Conservation (phyloP, 2,888 invertebrate genomes). For the Calameuta filiformis region DNA sequence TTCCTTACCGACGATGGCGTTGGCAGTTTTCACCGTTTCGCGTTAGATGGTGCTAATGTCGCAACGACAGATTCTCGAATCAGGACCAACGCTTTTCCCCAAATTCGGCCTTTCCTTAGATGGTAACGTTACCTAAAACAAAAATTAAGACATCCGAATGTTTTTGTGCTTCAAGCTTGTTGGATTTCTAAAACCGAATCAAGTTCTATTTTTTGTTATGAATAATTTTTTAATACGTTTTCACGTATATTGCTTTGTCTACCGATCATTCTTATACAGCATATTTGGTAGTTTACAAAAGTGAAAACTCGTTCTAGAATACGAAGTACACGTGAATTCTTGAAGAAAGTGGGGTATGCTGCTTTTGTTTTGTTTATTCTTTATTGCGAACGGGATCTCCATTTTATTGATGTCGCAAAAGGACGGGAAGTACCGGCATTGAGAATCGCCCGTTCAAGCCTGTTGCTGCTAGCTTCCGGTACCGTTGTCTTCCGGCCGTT, state of each 20-base stretch:
- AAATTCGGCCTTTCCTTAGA: background rate
- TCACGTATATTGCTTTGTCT: background rate
- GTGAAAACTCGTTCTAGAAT: too few species aligned
- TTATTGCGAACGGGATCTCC: background rate
- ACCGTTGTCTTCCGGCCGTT: background rate
- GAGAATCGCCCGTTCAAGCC: background rate
- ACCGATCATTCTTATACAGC: background rate
- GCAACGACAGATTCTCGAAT: constrained; percentile 14
- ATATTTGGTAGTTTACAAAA: background rate
- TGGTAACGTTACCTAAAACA: background rate
- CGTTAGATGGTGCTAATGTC: constrained; percentile 52
- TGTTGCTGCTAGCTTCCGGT: background rate
- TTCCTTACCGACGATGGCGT: constrained; percentile 31
- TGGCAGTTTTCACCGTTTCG: constrained; percentile 34
- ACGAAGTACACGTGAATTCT: background rate
- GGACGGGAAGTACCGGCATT: background rate
- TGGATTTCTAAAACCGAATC: background rate
- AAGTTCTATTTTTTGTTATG: background rate
- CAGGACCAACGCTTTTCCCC: background rate
- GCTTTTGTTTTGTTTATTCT: background rate
- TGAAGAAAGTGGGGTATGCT: background rate
- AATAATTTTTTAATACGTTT: background rate
- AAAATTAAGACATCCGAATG: background rate
- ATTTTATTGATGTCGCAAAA: constrained; percentile 1
- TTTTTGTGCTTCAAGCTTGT: background rate